phyloP scores from a whole-genome alignment of 1,140 invertebrate species.

The Charaxes varanes region DNA sequence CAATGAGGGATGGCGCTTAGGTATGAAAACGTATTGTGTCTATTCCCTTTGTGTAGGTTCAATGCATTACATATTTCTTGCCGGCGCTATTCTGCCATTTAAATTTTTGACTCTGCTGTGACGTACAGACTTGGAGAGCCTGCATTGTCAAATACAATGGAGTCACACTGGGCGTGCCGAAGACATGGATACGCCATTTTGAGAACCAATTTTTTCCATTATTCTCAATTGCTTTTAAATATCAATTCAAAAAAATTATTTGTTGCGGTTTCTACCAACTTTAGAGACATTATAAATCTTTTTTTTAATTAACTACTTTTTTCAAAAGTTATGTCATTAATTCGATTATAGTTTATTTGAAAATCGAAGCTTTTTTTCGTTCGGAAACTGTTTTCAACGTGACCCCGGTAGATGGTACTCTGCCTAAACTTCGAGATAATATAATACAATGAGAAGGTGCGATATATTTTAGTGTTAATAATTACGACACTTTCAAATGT shows the following conservation, averaged over 20 bases:
- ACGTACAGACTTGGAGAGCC: slow-evolving; percentile 20
- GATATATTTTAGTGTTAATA: no score
- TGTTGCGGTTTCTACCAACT: no score
- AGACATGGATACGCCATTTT: slow-evolving; percentile 17
- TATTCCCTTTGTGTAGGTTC: slow-evolving; percentile 14
- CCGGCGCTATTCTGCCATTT: slow-evolving; percentile 12
- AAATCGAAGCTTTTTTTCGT: no score
- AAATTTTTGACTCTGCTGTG: slow-evolving; percentile 34
- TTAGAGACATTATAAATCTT: neutral
- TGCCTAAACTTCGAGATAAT: no score
- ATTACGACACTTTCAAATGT: no score
- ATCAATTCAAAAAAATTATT: no score
- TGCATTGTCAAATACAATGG: slow-evolving; percentile 30
- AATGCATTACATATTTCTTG: slow-evolving; percentile 7
- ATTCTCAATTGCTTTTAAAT: slow-evolving; percentile 4
- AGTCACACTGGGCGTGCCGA: slow-evolving; percentile 28
- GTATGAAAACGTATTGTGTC: slow-evolving; percentile 26
- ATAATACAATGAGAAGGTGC: no score
- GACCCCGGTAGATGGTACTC: no score
- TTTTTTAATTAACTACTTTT: neutral
- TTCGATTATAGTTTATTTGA: no score
- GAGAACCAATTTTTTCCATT: neutral
- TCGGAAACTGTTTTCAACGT: no score
- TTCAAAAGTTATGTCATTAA: no score
- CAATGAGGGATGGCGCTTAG: slow-evolving; percentile 50